These are phyloP conservation scores for Ruditapes philippinarum DNA, from an alignment of 1,140 invertebrate species.

Conservation along the genomic window DNA sequence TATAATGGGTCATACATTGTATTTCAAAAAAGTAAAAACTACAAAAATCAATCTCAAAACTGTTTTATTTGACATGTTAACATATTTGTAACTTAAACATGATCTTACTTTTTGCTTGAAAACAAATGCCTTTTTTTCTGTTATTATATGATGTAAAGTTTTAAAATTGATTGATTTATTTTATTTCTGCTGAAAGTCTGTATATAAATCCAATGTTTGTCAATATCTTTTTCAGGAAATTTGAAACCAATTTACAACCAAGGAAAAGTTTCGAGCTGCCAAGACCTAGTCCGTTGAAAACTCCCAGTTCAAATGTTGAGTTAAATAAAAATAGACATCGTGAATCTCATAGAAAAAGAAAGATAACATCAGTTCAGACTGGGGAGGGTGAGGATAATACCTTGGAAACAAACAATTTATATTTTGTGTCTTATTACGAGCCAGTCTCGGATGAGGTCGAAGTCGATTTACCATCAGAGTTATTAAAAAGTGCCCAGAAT, in stretches of 20 bases:
- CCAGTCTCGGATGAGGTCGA: conserved; percentile 63
- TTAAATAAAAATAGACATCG: conserved; percentile 28
- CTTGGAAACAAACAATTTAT: conserved; percentile 60
- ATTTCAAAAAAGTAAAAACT: too few relatives aligned
- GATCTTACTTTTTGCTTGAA: too few relatives aligned
- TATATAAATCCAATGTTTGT: too few relatives aligned
- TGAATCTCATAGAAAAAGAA: conserved; percentile 56
- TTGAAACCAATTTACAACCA: neutral
- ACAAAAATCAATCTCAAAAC: too few relatives aligned
- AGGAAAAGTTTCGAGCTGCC: conserved; percentile 1
- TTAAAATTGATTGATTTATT: too few relatives aligned
- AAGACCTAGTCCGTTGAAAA: conserved; percentile 27
- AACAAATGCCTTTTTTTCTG: too few relatives aligned
- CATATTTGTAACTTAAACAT: too few relatives aligned
- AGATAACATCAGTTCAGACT: conserved; percentile 28
- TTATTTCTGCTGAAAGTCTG: too few relatives aligned
- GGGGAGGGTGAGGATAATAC: conserved; percentile 25
- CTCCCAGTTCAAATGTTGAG: neutral
- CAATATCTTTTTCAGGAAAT: conserved; percentile 1
- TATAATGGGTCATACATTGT: too few relatives aligned
- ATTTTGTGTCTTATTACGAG: conserved; percentile 62
- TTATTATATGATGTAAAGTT: too few relatives aligned
- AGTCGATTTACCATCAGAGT: conserved; percentile 14
- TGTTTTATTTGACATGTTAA: too few relatives aligned
- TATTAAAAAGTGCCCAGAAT: conserved; percentile 39